Evolutionary conservation across 2,888 invertebrate species (phyloP), one percentile per base, ranked within the genome.

Genomic region (Volucella zonaria): DNA sequence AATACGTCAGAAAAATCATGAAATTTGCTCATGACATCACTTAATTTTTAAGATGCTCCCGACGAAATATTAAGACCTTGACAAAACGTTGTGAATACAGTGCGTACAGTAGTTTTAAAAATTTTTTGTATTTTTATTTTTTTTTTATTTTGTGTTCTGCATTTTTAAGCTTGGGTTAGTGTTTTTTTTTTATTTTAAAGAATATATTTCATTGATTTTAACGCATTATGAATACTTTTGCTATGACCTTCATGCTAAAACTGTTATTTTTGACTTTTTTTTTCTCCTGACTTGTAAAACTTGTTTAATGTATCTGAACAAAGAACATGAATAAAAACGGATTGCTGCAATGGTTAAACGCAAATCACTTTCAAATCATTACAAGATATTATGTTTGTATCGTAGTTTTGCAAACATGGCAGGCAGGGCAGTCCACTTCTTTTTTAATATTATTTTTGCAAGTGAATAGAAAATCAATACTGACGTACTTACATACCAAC

Each of bases 401-500:
- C 6, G 31, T 6, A 61, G 23, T 62, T 42, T 51, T 47, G 45
- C 66, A 66, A 81, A 75, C 43, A 78, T 75, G 79, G 66, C 67
- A 67, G 79, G 66, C 67, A 67, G 75, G 74, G n/a, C 58, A 42
- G 12, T 47, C 18, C 2, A 23, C 18, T 67, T 58, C 62, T 23
- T 14, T 66, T 47, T 15, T 62, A 15, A 52, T 58, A n/a, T 40
- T 61, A 18, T 61, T 66, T 43, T 56, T 51, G 18, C 47, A 74
- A 74, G 45, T 71, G 59, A 70, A 64, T 70, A 42, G 56, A 79
- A 74, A 83, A 83, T 83, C 82, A 75, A 83, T 83, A 82, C 45
- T 40, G 43, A 54, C n/a, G 49, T 68, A 45, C 40, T 2, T 54
- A 61, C 64, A 11, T 61, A 71, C 40, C n/a, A 42, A 40, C 70